Evolutionary conservation across 2,888 invertebrate species (phyloP), one percentile per base, ranked within the genome.

Genomic region (Salticus scenicus): DNA sequence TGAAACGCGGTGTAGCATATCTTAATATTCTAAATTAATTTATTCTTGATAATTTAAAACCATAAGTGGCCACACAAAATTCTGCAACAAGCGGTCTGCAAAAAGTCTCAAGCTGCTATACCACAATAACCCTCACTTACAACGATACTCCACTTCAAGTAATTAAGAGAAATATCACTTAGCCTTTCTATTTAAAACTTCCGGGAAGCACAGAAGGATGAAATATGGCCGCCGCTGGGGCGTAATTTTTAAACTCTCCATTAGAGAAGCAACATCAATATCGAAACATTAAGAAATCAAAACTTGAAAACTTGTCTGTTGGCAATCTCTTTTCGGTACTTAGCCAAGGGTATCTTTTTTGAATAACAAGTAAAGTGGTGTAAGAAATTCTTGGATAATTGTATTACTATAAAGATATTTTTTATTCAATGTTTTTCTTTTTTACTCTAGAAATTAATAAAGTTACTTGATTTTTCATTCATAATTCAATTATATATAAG

Each of bases 211-310:
- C 63, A 77, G 63, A 71, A 63, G 33, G 76, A 66, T 83, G 83
- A 83, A 72, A 77, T 77, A 83, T 83, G 51, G 83, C 83, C 33
- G n/a, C 12, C 28, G 76, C 83, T 30, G 8, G 71, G 77, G 77
- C 76, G 83, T 83, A 83, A 83, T 83, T 83, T 83, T 83, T 83
- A 83, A 83, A 83, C 83, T 83, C 76, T 83, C 83, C 77, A 83
- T 83, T 83, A 83, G 33, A 27, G 66, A 1, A 27, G 31, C 63
- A 84, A 84, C 84, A 84, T 84, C 84, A 84, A 84, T 84, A 84
- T 84, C 78, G 67, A 74, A 73, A 74, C 84, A 84, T 84, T 84
- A 84, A 84, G 84, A 84, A 84, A 84, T 84, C 84, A 74, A 75
- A 72, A 69, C 67, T 69, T 64, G 63, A 37, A 72, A 83, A 83